These are phyloP conservation scores for Nipponia nippon DNA, from an alignment of 2,113 vertebrate genomes.

Conservation along the genomic window DNA sequence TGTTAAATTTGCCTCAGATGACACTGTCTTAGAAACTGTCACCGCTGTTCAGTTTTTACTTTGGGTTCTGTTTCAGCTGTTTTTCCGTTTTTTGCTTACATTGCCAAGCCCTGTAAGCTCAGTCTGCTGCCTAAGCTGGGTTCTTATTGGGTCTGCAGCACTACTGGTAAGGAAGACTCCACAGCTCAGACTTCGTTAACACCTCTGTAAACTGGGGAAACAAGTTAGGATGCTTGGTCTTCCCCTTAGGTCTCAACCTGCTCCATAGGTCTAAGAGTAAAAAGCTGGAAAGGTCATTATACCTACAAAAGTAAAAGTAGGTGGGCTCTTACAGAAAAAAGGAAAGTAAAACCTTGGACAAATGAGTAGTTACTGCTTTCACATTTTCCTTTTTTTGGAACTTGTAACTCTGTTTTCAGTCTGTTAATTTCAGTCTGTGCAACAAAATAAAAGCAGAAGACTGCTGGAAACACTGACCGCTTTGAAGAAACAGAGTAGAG, in stretches of 20 bases:
- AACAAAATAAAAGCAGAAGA: neutral
- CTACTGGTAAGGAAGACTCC: neutral
- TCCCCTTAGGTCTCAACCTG: neutral
- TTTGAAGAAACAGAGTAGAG: neutral
- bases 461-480: neutral
- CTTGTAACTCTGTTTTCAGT: neutral
- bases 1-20: neutral
- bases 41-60: neutral
- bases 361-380: neutral
- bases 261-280: neutral
- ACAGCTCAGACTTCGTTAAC: neutral
- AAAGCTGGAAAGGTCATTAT: neutral
- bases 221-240: neutral
- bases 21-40: neutral
- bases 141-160: neutral
- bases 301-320: neutral
- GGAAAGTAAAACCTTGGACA: neutral
- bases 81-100: neutral
- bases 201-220: neutral
- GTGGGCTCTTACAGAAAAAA: neutral
- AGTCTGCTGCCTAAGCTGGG: neutral
- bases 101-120: neutral
- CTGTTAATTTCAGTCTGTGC: neutral
- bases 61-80: neutral
- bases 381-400: neutral